Conservation (phyloP, 2,113 vertebrate species). For the Lasiurus cinereus region DNA sequence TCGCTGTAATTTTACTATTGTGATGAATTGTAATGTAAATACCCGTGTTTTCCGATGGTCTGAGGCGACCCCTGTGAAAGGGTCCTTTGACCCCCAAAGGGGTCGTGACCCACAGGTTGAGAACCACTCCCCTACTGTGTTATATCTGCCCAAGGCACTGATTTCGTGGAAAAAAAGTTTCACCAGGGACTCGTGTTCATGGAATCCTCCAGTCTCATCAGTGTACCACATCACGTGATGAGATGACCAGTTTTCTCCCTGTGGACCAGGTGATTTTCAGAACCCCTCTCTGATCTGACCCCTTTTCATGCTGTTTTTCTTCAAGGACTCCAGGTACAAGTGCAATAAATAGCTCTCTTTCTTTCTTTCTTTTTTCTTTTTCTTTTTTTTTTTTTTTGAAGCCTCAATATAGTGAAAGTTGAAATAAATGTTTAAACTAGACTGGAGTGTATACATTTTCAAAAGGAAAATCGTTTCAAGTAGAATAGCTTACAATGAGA, state of each 20-base stretch:
- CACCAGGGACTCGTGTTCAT: fast-evolving
- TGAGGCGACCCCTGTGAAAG: no score
- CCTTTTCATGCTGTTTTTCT: not conserved
- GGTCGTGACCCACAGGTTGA: no score
- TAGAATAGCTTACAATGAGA: conserved; percentile 44
- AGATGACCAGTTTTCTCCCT: not conserved
- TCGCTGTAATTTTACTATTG: no score
- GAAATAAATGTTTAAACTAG: conserved; percentile 44
- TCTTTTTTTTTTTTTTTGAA: not conserved
- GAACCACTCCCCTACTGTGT: no score
- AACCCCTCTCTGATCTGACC: not conserved
- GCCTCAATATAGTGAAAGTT: not conserved
- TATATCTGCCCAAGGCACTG: not conserved
- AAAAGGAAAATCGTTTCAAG: conserved; percentile 51
- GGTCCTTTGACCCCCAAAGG: no score
- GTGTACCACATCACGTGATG: not conserved
- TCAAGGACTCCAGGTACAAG: not conserved
- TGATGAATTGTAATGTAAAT: no score
- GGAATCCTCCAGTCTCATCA: not conserved
- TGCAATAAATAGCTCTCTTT: not conserved
- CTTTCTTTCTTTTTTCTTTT: not conserved
- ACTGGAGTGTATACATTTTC: conserved; percentile 18
- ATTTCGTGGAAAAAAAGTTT: not conserved
- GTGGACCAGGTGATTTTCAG: not conserved
- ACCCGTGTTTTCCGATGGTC: no score